phyloP scores from a whole-genome alignment of 2,113 vertebrate genomes.

The Neoarius graeffei region DNA sequence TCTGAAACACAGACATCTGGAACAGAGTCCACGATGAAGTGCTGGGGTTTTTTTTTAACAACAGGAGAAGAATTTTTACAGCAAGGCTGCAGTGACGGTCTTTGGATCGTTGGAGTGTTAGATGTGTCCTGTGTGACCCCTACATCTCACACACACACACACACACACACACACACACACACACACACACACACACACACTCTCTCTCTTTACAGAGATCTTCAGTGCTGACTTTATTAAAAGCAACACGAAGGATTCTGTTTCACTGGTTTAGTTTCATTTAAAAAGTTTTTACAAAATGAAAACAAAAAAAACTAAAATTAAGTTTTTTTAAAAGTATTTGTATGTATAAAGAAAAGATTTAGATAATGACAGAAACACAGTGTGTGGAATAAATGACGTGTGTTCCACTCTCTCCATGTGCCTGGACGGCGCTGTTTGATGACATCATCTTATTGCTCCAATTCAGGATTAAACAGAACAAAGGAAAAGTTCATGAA shows the following conservation, averaged over 20 bases:
- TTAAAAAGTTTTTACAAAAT: neutral
- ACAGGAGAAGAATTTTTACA: slow-evolving; percentile 35
- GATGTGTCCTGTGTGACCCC: slow-evolving; percentile 29
- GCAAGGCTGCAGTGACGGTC: neutral
- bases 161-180: neutral
- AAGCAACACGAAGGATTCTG: neutral
- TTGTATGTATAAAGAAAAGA: neutral
- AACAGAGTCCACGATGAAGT: neutral
- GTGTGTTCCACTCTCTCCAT: neutral
- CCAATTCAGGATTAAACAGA: neutral
- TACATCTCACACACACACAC: slow-evolving; percentile 16
- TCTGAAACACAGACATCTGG: neutral
- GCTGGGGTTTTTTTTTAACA: neutral
- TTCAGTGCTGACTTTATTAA: neutral
- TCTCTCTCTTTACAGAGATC: neutral
- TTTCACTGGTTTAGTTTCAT: neutral
- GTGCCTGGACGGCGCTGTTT: neutral
- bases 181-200: neutral
- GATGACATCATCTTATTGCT: neutral
- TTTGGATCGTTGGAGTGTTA: neutral
- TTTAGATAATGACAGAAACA: neutral
- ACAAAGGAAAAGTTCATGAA: neutral
- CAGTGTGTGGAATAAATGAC: neutral
- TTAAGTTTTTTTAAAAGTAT: too few species aligned
- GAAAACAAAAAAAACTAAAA: neutral